Evolutionary conservation across 2,113 vertebrate species (phyloP).

Genomic region (Aramus guarauna): DNA sequence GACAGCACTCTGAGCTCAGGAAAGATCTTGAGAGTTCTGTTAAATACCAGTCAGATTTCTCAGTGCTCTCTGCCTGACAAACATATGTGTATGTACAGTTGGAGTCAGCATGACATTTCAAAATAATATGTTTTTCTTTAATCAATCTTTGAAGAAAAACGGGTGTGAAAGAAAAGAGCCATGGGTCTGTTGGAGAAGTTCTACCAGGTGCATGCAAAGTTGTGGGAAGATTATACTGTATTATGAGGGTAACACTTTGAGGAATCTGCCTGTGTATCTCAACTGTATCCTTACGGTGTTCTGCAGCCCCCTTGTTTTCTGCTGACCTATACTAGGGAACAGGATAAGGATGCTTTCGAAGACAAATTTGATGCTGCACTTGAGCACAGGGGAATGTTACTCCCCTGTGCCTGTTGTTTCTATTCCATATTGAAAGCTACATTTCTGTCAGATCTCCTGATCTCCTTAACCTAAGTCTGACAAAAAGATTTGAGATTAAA

Average conservation of each 20-base stretch:
- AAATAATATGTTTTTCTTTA: background rate
- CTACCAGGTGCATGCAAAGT: background rate
- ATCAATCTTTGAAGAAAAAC: background rate
- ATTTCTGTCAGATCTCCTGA: background rate
- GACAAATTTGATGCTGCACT: background rate
- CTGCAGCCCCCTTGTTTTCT: background rate
- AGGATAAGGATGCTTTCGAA: background rate
- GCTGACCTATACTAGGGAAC: background rate
- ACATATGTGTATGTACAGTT: background rate
- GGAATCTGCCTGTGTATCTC: background rate
- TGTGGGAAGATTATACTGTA: background rate
- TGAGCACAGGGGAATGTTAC: background rate
- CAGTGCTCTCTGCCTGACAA: background rate
- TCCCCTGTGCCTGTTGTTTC: background rate
- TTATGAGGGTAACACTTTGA: background rate
- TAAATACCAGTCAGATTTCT: background rate
- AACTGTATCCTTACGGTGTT: background rate
- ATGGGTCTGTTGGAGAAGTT: background rate
- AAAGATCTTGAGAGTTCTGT: background rate
- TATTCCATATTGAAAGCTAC: background rate
- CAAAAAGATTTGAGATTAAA: background rate
- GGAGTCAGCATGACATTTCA: background rate
- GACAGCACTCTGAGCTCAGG: rapidly evolving
- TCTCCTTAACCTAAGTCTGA: background rate
- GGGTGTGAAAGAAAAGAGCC: background rate